phyloP scores from a whole-genome alignment of 2,113 vertebrate species.

The Hyperoodon ampullatus region DNA sequence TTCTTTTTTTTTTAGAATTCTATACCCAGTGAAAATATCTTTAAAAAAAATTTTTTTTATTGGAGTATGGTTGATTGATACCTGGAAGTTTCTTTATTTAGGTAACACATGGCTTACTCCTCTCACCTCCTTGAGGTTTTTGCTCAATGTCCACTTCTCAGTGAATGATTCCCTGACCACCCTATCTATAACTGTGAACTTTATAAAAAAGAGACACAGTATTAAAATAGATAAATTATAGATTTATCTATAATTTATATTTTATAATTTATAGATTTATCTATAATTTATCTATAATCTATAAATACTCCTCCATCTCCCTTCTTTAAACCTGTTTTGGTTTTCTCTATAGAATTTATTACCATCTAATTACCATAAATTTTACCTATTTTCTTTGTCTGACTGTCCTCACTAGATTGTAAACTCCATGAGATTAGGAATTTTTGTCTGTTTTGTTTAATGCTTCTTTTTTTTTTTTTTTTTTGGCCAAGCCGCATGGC shows the following conservation, averaged over 20 bases:
- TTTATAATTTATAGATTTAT: too few relatives aligned
- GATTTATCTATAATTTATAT: too few relatives aligned
- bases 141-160: background rate
- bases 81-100: background rate
- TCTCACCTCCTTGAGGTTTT: background rate
- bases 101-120: background rate
- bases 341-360: background rate
- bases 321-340: background rate
- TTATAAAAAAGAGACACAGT: background rate
- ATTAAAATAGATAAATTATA: too few relatives aligned
- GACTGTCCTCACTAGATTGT: background rate
- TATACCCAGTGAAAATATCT: background rate
- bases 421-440: background rate
- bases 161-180: background rate
- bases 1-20: background rate
- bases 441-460: constrained; percentile 32
- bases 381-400: background rate
- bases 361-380: background rate
- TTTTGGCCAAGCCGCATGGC: background rate
- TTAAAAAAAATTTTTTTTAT: background rate
- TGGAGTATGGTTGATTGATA: background rate
- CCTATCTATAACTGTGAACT: background rate
- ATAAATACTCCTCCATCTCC: background rate
- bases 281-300: too few relatives aligned
- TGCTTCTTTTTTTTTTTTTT: background rate